phyloP scores from a whole-genome alignment of 2,797 vertebrate species.

The Coregonus sp. region DNA sequence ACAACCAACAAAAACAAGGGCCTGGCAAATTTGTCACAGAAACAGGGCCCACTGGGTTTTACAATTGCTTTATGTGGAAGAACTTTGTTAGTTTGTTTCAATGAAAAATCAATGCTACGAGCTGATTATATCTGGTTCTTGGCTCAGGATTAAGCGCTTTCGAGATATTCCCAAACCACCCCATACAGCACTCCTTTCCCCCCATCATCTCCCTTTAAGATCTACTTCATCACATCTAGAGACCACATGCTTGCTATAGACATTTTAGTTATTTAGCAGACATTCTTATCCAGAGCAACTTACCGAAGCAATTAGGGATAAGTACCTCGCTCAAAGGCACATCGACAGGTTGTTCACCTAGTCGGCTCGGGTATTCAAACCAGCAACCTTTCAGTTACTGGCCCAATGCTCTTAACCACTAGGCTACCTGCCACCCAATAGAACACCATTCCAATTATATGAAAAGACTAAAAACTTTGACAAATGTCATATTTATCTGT shows the following conservation, averaged over 20 bases:
- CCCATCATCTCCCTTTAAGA: neutral
- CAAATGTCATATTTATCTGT: neutral
- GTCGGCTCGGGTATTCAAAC: too few relatives aligned
- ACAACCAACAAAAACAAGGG: neutral
- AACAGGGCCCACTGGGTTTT: neutral
- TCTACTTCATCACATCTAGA: neutral
- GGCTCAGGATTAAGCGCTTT: conserved; percentile 18
- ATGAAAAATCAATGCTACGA: conserved; percentile 14
- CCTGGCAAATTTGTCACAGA: neutral
- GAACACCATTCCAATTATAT: neutral
- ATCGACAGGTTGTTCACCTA: too few relatives aligned
- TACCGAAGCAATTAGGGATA: too few relatives aligned
- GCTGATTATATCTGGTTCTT: conserved; percentile 11
- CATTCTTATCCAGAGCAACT: too few relatives aligned
- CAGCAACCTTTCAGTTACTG: too few relatives aligned
- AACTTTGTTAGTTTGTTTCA: conserved; percentile 18
- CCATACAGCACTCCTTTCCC: neutral
- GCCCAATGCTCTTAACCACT: too few relatives aligned
- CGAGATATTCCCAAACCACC: conserved; percentile 4
- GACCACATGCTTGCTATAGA: neutral
- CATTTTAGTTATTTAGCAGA: too few relatives aligned
- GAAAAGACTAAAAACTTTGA: neutral
- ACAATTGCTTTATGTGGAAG: neutral
- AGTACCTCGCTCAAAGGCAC: too few relatives aligned
- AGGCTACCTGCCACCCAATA: too few relatives aligned